phyloP scores from a whole-genome alignment of 2,888 invertebrate genomes.

The Erebia aethiops region DNA sequence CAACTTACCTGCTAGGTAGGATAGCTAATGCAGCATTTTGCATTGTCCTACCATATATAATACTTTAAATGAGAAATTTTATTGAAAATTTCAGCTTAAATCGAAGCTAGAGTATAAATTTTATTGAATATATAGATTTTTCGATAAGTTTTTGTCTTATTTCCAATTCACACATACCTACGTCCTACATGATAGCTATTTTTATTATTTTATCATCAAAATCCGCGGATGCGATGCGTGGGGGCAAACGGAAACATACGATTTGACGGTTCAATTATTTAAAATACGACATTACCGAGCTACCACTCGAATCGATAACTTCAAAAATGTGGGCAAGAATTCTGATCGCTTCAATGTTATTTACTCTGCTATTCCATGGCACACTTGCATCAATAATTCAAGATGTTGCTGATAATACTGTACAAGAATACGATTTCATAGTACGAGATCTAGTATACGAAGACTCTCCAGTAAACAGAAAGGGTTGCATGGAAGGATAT shows the following conservation, averaged over 20 bases:
- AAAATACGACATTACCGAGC: neutral
- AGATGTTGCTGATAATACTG: constrained; percentile 32
- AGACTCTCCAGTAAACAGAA: constrained; percentile 55
- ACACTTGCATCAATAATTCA: constrained; percentile 32
- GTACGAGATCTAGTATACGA: constrained; percentile 51
- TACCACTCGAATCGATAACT: constrained; percentile 28
- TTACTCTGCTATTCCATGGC: constrained; percentile 18
- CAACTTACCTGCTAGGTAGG: too few species aligned
- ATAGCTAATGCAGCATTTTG: too few species aligned
- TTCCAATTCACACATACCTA: neutral
- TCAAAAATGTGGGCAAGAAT: constrained; percentile 39
- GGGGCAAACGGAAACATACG: constrained; percentile 43
- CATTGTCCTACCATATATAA: too few species aligned
- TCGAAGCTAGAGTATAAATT: too few species aligned
- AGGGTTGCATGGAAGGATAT: constrained; percentile 55
- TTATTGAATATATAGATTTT: too few species aligned
- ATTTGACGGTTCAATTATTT: neutral
- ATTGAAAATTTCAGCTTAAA: too few species aligned
- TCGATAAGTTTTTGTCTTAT: too few species aligned
- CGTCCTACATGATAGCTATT: too few species aligned
- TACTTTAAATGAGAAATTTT: too few species aligned
- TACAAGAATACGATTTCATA: constrained; percentile 45
- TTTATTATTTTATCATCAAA: constrained; percentile 7
- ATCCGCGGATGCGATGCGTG: constrained; percentile 21
- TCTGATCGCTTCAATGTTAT: constrained; percentile 19